phyloP scores from a whole-genome alignment of 2,113 vertebrate species.

The Trematomus loennbergii region DNA sequence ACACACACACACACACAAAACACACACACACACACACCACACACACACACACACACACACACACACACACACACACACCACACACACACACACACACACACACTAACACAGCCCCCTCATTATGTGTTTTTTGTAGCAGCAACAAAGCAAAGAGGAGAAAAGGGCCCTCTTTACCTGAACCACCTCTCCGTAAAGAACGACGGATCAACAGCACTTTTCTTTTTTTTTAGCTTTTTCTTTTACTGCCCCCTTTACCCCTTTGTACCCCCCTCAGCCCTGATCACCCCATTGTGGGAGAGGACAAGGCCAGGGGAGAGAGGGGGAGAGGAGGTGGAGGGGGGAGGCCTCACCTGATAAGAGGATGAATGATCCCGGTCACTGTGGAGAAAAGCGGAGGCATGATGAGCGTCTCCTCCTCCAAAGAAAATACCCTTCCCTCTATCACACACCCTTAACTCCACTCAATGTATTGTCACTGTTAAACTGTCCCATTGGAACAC shows the following conservation, averaged over 20 bases:
- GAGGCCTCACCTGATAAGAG: constrained; percentile 77
- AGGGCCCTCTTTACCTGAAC: constrained; percentile 76
- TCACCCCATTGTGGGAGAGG: constrained; percentile 72
- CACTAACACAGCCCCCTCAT: constrained; percentile 67
- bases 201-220: constrained; percentile 73
- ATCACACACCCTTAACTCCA: not conserved
- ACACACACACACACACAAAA: constrained; percentile 23
- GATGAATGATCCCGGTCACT: constrained; percentile 75
- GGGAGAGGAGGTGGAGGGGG: constrained; percentile 53
- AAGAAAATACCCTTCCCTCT: not conserved
- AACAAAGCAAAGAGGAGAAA: constrained; percentile 69
- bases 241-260: constrained; percentile 61
- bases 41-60: constrained; percentile 13
- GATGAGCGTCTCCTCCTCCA: constrained; percentile 3
- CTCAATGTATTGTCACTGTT: constrained; percentile 3
- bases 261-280: constrained; percentile 46
- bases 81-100: constrained; percentile 49
- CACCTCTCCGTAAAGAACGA: constrained; percentile 74
- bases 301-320: constrained; percentile 69
- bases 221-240: constrained; percentile 46
- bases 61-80: constrained; percentile 30
- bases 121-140: constrained; percentile 42
- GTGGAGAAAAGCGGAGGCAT: constrained; percentile 32
- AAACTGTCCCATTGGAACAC: not conserved
- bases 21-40: constrained; percentile 25